Percentiles rank a stretch among this genome's conserved stretches.
Conservation (phyloP, 37 sponge, comb jelly and placozoan genomes). For the Bolinopsis microptera region DNA sequence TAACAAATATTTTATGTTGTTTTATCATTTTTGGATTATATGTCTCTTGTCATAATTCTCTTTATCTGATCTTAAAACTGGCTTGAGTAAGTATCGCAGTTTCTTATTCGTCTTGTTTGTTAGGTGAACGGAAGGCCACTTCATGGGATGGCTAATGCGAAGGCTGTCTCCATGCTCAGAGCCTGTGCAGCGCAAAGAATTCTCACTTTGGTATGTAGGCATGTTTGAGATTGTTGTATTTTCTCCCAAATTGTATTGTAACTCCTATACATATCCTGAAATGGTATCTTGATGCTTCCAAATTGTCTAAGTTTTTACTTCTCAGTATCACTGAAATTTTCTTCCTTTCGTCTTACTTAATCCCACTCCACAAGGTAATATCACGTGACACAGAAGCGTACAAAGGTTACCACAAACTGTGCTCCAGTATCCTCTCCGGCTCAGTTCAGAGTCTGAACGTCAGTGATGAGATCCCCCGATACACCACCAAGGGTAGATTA, state of each 20-base stretch:
- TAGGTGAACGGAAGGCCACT: constrained; percentile 55
- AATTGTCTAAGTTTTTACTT: no score
- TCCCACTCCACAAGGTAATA: background rate
- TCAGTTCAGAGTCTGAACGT: constrained; percentile 40
- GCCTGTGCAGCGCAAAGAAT: constrained; percentile 56
- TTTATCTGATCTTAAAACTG: no score
- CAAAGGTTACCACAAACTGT: constrained; percentile 23
- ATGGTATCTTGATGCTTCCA: no score
- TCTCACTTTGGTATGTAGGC: constrained; percentile 29
- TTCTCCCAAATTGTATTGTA: no score
- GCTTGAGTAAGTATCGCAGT: no score
- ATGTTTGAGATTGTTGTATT: background rate
- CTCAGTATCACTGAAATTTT: no score
- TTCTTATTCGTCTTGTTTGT: no score
- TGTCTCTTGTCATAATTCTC: no score
- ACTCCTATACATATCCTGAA: no score
- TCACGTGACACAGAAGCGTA: constrained; percentile 54
- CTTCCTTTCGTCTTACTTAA: no score
- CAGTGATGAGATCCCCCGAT: constrained; percentile 26
- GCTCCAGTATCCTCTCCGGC: background rate
- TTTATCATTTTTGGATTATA: no score
- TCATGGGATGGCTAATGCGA: background rate
- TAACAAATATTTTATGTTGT: no score
- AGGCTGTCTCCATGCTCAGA: constrained; percentile 52
- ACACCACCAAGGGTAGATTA: background rate